Base-by-base conservation (phyloP, 2,888 invertebrate genomes). In the Pollenia angustigena region DNA sequence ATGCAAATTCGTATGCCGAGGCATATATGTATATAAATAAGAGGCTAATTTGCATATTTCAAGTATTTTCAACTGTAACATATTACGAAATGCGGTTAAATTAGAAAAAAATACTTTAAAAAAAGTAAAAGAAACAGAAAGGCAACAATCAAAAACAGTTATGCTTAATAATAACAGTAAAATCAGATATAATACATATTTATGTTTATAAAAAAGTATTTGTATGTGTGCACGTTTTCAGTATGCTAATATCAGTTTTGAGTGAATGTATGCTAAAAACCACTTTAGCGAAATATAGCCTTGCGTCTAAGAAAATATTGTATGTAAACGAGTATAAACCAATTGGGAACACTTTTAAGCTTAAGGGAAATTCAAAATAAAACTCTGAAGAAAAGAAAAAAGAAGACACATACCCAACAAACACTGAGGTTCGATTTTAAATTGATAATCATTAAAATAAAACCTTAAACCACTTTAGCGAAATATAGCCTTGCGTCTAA, bases 101-200 rank as follows among this genome's bases (percentile, higher is more conserved):
- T 23, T 23, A 60, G 9, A 54, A 46, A 50, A 56, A 52, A 32
- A 40, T 23, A 10, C 46, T 23, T 48, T 14, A 40, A 32, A n/a
- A 32, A 11, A 46, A 58, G 40, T 2, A 23, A 58, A 40, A 58
- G n/a, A 58, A 66, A 60, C 60, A 62, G 11, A 80, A 80, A 75
- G 74, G 42, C 74, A 80, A 74, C 74, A 80, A 80, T 80, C 74
- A 74, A 80, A 84, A 80, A 74, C 68, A 74, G 58, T 84, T 68
- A 62, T 80, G 60, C 40, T 40, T 50, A 66, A 68, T 18, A 74
- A 48, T 40, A 79, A 79, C 44, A 68, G 12, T 32, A 16, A 44
- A 66, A 71, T 18, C n/a, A 71, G 10, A 23, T 18, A 44, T 14
- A 54, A 44, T 14, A 23, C 4, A 52, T 7, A 40, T 1, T 10